Base-by-base conservation (phyloP, 2,888 invertebrate genomes). In the Steromphala cineraria region DNA sequence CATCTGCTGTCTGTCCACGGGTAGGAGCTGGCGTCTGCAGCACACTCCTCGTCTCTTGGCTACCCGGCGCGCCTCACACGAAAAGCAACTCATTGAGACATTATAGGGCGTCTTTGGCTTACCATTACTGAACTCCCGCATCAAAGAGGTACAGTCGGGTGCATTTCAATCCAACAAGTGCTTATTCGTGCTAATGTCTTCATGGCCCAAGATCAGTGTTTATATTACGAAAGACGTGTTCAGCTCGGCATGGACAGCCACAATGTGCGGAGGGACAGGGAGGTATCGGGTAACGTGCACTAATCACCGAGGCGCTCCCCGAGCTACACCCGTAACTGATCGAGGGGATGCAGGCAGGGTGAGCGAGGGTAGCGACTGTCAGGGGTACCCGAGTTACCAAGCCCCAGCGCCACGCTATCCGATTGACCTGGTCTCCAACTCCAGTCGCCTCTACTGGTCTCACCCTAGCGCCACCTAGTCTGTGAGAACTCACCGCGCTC, bases 161-260 rank as follows among this genome's bases (percentile, higher is more conserved):
- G 75, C 75, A 53, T 75, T 75, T 55, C 53, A 55, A 55, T 28
- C 36, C 19, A 76, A n/a, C 71, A 78, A 67, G 78, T 81, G 81
- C 55, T 78, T 31, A 53, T 76, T 46, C 74, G 80, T 56, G 75
- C 56, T 75, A 75, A 67, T 52, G 80, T 80, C 80, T 76, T 75
- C 52, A 62, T 62, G 62, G 40, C 24, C 46, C 19, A 67, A 76
- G 31, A 53, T 24, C 15, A 17, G 55, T 53, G 53, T 55, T 55
- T 76, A n/a, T 53, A 55, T 31, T 19, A 76, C 53, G 28, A 76
- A 24, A 55, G n/a, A 55, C 36, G 55, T 17, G 55, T 53, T 71
- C 10, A 71, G 40, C 31, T 17, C 10, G 10, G 31, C 36, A 55
- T 55, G 31, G 76, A 76, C 55, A 76, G 55, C 55, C 31, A 76